Conservation (phyloP, 2,888 invertebrate genomes). For the Peribatodes rhomboidaria region DNA sequence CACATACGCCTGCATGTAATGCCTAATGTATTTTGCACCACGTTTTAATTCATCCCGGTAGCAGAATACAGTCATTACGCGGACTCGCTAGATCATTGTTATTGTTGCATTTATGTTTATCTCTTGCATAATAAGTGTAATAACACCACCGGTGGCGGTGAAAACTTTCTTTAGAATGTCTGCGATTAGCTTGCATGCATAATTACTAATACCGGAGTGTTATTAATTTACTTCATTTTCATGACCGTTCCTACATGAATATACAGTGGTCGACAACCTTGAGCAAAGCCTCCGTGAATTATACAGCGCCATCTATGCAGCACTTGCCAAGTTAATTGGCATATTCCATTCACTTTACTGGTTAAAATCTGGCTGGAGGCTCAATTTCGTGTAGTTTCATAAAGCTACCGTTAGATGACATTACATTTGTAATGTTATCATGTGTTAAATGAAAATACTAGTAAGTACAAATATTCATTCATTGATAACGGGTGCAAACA, state of each 20-base stretch:
- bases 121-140: constrained; percentile 2
- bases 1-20: too few species aligned
- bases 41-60: not conserved
- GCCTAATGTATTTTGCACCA: not conserved
- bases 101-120: constrained; percentile 10
- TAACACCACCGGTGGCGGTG: constrained; percentile 5
- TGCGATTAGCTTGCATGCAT: constrained; percentile 6
- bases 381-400: not conserved
- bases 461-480: too few species aligned
- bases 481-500: too few species aligned
- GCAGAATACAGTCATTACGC: not conserved
- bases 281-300: not conserved
- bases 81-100: constrained; percentile 7
- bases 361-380: too few species aligned
- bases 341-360: not conserved
- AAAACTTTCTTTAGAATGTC: constrained; percentile 23
- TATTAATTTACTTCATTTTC: not conserved
- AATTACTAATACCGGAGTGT: not conserved
- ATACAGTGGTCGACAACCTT: not conserved
- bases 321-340: not conserved
- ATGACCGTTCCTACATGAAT: too few species aligned
- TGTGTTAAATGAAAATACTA: too few species aligned
- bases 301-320: constrained; percentile 1
- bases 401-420: not conserved
- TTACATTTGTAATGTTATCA: not conserved